phyloP scores from a whole-genome alignment of 64 coral and sea anemone genomes.

The Orbicella faveolata region DNA sequence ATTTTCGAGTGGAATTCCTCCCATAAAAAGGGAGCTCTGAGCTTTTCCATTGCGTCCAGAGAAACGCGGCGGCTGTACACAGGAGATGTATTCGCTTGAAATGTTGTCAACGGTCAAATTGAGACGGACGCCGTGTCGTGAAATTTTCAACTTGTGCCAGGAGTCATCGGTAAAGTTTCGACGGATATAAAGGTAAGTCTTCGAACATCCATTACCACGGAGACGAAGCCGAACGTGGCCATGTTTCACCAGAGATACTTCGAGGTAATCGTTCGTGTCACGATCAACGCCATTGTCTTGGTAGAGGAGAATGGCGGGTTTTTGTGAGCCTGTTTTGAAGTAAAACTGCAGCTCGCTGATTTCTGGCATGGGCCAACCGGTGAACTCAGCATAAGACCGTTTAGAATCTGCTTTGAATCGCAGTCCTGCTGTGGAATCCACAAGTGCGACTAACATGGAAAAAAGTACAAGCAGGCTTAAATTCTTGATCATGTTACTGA shows the following conservation, averaged over 20 bases:
- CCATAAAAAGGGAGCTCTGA: background rate
- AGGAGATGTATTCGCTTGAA: background rate
- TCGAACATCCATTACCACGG: background rate
- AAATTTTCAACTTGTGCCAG: constrained; percentile 48
- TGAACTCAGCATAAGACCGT: constrained; percentile 30
- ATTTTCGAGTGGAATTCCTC: background rate
- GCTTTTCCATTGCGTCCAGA: constrained; percentile 1
- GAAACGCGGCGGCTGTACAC: background rate
- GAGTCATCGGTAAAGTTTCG: constrained; percentile 10
- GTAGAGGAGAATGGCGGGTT: constrained; percentile 30
- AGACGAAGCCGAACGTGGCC: constrained; percentile 22
- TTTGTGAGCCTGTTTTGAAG: constrained; percentile 9
- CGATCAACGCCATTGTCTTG: constrained; percentile 1
- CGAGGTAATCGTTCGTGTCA: constrained; percentile 10
- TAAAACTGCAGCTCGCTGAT: constrained; percentile 22
- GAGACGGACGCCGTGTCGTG: background rate
- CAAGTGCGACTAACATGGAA: background rate
- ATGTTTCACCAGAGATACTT: constrained; percentile 14
- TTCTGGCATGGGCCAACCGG: constrained; percentile 12
- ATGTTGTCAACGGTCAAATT: constrained; percentile 14
- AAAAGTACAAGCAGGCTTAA: background rate
- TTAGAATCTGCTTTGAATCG: background rate
- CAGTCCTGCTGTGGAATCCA: constrained; percentile 25
- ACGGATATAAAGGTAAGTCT: background rate
- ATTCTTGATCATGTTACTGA: background rate